Conservation (phyloP, 2,113 vertebrate genomes). For the Pachypanchax playfairii region DNA sequence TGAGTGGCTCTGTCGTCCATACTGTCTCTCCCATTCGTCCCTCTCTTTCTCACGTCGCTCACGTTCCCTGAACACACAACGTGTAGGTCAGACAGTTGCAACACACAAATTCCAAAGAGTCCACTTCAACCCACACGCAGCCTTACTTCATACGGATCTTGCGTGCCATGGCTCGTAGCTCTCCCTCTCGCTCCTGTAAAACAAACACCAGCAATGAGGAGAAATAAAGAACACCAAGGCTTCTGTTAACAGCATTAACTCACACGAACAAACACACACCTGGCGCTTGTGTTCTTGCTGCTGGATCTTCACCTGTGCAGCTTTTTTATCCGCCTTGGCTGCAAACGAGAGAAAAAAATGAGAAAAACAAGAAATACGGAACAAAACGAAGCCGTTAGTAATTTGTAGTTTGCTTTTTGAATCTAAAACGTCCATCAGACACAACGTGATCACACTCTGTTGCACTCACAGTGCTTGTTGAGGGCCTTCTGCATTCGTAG, state of each 20-base stretch:
- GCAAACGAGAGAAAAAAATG: slow-evolving; percentile 13
- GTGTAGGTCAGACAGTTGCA: slow-evolving; percentile 40
- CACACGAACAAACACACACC: slow-evolving; percentile 67
- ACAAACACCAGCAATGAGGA: slow-evolving; percentile 16
- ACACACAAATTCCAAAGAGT: slow-evolving; percentile 40
- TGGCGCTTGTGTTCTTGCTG: slow-evolving; percentile 91
- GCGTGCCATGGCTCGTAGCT: slow-evolving; percentile 92
- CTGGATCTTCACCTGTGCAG: slow-evolving; percentile 91
- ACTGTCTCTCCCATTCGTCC: slow-evolving; percentile 93
- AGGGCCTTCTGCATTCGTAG: slow-evolving; percentile 93
- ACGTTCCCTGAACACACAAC: slow-evolving; percentile 82
- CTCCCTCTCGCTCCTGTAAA: slow-evolving; percentile 90
- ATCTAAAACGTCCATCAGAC: no score
- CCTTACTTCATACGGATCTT: slow-evolving; percentile 97
- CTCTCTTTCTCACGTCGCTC: slow-evolving; percentile 91
- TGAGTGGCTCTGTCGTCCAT: slow-evolving; percentile 88
- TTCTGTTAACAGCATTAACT: background rate
- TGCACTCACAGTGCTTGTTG: slow-evolving; percentile 89
- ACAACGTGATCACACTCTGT: rapidly evolving
- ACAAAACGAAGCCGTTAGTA: no score
- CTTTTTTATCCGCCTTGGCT: slow-evolving; percentile 96
- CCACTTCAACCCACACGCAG: slow-evolving; percentile 10
- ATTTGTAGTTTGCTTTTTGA: no score
- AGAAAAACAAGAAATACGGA: background rate
- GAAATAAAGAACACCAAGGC: background rate